Conservation (phyloP, 2,888 invertebrate genomes). For the Drosophila macrothrix region DNA sequence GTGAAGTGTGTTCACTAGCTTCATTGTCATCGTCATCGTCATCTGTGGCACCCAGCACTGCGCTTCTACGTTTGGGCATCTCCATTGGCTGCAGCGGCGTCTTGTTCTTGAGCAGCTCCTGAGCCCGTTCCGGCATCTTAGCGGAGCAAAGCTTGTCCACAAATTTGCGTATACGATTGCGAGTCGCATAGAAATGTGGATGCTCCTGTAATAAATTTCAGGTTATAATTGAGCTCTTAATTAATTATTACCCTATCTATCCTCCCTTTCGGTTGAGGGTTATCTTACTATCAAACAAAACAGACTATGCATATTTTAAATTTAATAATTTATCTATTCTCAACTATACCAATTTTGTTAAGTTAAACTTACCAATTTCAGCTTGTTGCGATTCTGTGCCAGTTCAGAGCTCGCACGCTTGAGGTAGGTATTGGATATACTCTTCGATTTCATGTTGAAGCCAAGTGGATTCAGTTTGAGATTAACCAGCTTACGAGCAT, state of each 20-base stretch:
- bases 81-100: slow-evolving; percentile 63
- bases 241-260: background rate
- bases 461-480: slow-evolving; percentile 62
- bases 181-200: slow-evolving; percentile 77
- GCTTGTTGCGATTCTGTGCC: slow-evolving; percentile 60
- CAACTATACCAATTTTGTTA: background rate
- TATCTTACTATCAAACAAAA: background rate
- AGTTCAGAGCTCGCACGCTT: slow-evolving; percentile 62
- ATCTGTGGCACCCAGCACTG: background rate
- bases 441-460: slow-evolving; percentile 59
- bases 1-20: slow-evolving; percentile 19
- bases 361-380: slow-evolving; percentile 65
- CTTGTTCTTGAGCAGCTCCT: slow-evolving; percentile 64
- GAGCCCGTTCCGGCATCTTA: slow-evolving; percentile 68
- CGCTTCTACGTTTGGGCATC: slow-evolving; percentile 25
- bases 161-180: slow-evolving; percentile 79
- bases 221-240: background rate
- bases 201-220: slow-evolving; percentile 56
- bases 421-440: slow-evolving; percentile 53
- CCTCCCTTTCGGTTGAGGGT: background rate
- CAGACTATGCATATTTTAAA: background rate
- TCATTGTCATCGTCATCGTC: slow-evolving; percentile 35
- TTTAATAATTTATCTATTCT: background rate
- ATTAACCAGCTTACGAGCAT: slow-evolving; percentile 65
- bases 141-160: slow-evolving; percentile 78